Evolutionary conservation across 2,888 invertebrate species (phyloP).

Genomic region (Sepioteuthis lessoniana): DNA sequence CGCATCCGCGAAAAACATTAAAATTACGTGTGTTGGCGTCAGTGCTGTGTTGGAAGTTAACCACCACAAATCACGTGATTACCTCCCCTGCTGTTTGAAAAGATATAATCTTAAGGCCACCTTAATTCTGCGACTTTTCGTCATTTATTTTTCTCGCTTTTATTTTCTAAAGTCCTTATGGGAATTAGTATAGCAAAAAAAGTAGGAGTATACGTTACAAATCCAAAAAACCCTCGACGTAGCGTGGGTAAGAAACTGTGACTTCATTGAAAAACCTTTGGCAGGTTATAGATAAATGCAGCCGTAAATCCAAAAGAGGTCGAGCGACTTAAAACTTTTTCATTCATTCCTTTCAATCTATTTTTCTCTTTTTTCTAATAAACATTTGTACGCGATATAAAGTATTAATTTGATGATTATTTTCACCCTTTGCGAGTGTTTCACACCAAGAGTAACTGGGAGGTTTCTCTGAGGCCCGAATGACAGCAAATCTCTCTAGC

Average conservation of each 20-base stretch:
- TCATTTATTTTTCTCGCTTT: background rate
- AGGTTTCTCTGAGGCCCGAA: too few relatives aligned
- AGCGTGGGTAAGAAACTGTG: background rate
- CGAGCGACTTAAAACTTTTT: too few relatives aligned
- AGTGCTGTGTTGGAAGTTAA: background rate
- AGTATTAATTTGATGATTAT: background rate
- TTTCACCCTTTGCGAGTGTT: too few relatives aligned
- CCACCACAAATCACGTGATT: background rate
- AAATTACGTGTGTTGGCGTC: background rate
- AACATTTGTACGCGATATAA: background rate
- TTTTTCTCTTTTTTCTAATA: background rate
- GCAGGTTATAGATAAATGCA: background rate
- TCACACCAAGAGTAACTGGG: too few relatives aligned
- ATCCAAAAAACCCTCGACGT: background rate
- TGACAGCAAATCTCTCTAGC: too few relatives aligned
- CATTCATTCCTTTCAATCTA: background rate
- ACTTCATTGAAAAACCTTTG: background rate
- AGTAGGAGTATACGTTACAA: background rate
- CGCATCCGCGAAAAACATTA: conserved; percentile 18
- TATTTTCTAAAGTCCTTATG: background rate
- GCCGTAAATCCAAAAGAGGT: background rate
- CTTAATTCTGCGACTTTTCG: background rate
- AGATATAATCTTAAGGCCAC: background rate
- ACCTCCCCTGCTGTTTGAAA: background rate
- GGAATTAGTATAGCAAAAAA: background rate